Percentiles rank a stretch among this genome's conserved stretches.
Evolutionary conservation across 2,888 invertebrate genomes (phyloP).

Genomic region (Cacoxenus indagator): DNA sequence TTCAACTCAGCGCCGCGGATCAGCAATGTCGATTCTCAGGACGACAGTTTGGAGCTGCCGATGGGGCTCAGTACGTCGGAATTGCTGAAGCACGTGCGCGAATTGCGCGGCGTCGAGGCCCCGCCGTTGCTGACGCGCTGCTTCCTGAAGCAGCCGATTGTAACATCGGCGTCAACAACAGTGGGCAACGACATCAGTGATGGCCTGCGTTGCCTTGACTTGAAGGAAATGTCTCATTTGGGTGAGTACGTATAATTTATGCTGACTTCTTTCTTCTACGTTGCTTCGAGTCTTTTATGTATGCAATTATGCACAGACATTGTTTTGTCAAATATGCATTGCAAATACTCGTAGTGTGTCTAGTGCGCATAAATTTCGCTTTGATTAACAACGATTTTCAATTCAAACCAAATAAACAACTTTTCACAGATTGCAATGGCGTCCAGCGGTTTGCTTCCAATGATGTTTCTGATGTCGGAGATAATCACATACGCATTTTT

Average conservation of each 20-base stretch:
- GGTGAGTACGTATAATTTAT: conserved; percentile 27
- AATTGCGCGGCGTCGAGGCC: conserved; percentile 70
- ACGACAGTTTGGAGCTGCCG: conserved; percentile 73
- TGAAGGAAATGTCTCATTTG: conserved; percentile 72
- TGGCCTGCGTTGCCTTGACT: conserved; percentile 68
- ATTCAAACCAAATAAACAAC: not conserved
- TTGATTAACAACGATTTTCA: not conserved
- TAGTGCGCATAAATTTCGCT: not conserved
- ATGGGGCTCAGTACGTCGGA: conserved; percentile 71
- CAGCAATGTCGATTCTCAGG: conserved; percentile 76
- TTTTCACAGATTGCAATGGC: conserved; percentile 71
- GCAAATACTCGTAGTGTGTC: conserved; percentile 7
- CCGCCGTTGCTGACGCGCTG: conserved; percentile 71
- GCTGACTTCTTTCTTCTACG: not conserved
- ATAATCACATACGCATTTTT: conserved; percentile 73
- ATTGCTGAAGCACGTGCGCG: conserved; percentile 73
- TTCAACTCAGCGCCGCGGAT: conserved; percentile 79
- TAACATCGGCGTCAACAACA: conserved; percentile 12
- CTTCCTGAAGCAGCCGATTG: conserved; percentile 59
- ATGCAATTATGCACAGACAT: conserved; percentile 18
- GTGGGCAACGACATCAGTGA: conserved; percentile 59
- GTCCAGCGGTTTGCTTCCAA: conserved; percentile 20
- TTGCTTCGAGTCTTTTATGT: not conserved
- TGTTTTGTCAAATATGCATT: conserved; percentile 33
- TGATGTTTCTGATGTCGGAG: conserved; percentile 63